These are phyloP conservation scores for Theristicus caerulescens DNA, from an alignment of 2,113 vertebrate species.

Conservation along the genomic window DNA sequence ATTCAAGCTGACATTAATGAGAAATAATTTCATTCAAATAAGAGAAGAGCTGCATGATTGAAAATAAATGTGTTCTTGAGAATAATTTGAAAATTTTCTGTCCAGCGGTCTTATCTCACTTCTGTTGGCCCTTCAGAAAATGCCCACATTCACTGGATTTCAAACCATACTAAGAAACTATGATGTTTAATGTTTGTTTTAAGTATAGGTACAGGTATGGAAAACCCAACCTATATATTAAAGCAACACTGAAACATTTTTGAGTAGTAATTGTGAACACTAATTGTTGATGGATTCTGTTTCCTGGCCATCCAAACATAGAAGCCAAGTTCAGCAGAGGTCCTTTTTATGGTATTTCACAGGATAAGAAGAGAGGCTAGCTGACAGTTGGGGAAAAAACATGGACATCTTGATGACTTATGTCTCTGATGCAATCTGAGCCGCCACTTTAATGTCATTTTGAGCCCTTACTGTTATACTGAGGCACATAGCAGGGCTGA, in stretches of 20 bases:
- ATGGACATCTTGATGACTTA: background rate
- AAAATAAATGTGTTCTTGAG: background rate
- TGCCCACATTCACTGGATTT: background rate
- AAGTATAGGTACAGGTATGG: background rate
- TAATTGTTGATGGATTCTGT: background rate
- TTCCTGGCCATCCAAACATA: background rate
- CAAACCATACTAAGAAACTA: background rate
- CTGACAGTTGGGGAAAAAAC: background rate
- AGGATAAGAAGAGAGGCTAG: background rate
- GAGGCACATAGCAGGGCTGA: background rate
- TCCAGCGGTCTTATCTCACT: background rate
- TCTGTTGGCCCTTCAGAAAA: background rate
- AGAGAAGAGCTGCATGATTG: background rate
- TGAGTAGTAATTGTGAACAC: background rate
- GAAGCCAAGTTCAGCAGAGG: background rate
- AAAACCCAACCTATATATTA: background rate
- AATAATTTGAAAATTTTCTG: background rate
- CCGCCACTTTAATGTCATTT: background rate
- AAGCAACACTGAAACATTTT: background rate
- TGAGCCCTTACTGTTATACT: background rate
- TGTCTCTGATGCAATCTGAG: background rate
- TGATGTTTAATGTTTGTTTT: background rate
- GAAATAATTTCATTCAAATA: background rate
- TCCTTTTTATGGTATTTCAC: background rate
- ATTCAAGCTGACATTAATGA: background rate